These are phyloP conservation scores for Microchrysa polita DNA, from an alignment of 2,888 invertebrate genomes.

Conservation along the genomic window DNA sequence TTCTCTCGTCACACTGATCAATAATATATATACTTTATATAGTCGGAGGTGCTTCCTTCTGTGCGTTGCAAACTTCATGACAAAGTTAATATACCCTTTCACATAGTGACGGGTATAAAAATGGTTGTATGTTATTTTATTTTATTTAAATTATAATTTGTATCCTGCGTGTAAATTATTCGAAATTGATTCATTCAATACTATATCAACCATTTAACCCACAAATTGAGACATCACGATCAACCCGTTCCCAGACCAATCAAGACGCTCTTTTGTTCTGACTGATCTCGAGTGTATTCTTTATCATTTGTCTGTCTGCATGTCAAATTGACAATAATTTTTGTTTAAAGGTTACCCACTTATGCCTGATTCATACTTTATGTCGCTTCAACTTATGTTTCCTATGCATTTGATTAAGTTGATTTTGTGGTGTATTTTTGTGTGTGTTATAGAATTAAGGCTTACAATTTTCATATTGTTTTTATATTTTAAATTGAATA, in stretches of 20 bases:
- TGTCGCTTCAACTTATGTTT: conserved; percentile 7
- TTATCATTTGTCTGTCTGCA: conserved; percentile 5
- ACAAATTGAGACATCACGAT: background rate
- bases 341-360: background rate
- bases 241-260: conserved; percentile 21
- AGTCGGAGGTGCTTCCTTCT: too few relatives aligned
- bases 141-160: too few relatives aligned
- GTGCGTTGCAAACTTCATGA: too few relatives aligned
- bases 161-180: too few relatives aligned
- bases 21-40: too few relatives aligned
- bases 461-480: background rate
- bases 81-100: too few relatives aligned
- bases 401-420: background rate
- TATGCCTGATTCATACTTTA: background rate
- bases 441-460: background rate
- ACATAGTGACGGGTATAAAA: too few relatives aligned
- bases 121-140: too few relatives aligned
- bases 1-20: too few relatives aligned
- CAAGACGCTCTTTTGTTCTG: background rate
- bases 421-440: background rate
- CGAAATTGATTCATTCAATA: too few relatives aligned
- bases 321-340: conserved; percentile 2
- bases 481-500: background rate
- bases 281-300: background rate
- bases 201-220: background rate